phyloP scores from a whole-genome alignment of 2,113 vertebrate genomes.

The Takifugu flavidus region DNA sequence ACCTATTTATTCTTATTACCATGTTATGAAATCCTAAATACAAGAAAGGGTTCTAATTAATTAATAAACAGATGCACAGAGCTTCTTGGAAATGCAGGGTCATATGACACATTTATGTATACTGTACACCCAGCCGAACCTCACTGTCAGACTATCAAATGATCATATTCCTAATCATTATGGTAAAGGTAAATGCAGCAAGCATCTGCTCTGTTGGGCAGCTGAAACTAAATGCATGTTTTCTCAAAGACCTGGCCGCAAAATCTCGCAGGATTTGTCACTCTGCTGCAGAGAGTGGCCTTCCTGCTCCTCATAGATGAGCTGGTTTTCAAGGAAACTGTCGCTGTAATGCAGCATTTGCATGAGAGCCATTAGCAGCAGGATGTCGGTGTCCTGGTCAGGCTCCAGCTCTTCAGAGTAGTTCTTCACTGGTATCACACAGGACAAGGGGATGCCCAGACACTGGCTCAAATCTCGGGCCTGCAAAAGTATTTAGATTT shows the following conservation, averaged over 20 bases:
- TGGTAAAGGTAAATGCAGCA: too few relatives aligned
- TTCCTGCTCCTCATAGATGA: constrained; percentile 1
- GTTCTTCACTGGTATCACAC: constrained; percentile 67
- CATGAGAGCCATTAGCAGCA: constrained; percentile 58
- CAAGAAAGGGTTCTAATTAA: too few relatives aligned
- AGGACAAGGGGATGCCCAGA: constrained; percentile 62
- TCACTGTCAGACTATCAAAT: too few relatives aligned
- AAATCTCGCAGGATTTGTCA: constrained; percentile 13
- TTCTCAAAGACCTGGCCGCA: accelerated
- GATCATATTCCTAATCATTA: too few relatives aligned
- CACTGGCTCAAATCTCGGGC: constrained; percentile 49
- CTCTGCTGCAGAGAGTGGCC: neutral
- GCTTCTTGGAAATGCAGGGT: too few relatives aligned
- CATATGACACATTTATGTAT: too few relatives aligned
- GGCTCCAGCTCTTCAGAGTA: constrained; percentile 68
- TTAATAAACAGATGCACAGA: too few relatives aligned
- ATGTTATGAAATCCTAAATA: too few relatives aligned
- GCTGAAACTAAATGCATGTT: neutral
- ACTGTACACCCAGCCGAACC: too few relatives aligned
- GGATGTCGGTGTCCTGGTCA: constrained; percentile 44
- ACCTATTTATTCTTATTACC: too few relatives aligned
- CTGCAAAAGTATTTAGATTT: constrained; percentile 28
- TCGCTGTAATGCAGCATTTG: constrained; percentile 64
- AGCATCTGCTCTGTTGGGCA: too few relatives aligned
- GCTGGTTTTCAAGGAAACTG: constrained; percentile 60